Conservation (phyloP, 1,140 invertebrate species). For the Drusus annulatus region DNA sequence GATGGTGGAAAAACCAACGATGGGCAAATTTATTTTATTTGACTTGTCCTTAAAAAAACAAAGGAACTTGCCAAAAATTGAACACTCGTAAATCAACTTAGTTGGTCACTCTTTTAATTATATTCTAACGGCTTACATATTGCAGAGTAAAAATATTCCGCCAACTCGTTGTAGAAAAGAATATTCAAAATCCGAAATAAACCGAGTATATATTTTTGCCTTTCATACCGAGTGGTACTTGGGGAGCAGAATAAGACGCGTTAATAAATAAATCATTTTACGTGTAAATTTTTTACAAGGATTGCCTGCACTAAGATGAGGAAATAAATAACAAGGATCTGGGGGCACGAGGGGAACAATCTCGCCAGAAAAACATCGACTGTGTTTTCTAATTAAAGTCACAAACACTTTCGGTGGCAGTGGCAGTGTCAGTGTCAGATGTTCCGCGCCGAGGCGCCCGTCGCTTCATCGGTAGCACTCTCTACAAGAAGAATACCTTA, state of each 20-base stretch:
- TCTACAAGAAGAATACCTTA: neutral
- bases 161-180: too few species aligned
- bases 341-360: constrained; percentile 12
- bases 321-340: constrained; percentile 47
- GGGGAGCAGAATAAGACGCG: neutral
- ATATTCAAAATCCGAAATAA: too few species aligned
- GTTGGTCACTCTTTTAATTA: too few species aligned
- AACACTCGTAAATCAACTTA: too few species aligned
- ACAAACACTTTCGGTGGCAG: constrained; percentile 51
- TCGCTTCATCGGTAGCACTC: too few species aligned
- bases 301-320: constrained; percentile 22
- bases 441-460: too few species aligned
- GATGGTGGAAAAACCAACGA: too few species aligned
- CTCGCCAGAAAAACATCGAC: constrained; percentile 25
- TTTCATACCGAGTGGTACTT: neutral
- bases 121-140: too few species aligned
- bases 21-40: too few species aligned
- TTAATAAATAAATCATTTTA: constrained; percentile 29
- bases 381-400: constrained; percentile 58
- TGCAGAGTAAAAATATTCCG: too few species aligned
- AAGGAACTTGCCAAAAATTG: too few species aligned
- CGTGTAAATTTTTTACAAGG: neutral
- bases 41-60: too few species aligned
- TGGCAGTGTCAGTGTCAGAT: constrained; percentile 13
- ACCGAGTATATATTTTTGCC: neutral